phyloP scores from a whole-genome alignment of 2,888 invertebrate species.

The Stramonita haemastoma region DNA sequence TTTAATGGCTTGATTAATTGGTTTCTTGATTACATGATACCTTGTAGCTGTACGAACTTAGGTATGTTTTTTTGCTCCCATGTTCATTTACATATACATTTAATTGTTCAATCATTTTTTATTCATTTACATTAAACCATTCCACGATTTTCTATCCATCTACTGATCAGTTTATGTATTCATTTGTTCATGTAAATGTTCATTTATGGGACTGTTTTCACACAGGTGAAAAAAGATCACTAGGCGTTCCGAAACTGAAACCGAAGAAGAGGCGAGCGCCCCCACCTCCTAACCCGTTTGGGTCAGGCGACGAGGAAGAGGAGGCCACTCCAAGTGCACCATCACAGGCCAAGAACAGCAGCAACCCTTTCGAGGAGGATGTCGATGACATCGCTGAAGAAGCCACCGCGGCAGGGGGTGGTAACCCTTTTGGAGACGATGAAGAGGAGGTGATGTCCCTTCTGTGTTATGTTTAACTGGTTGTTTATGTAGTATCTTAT shows the following conservation, averaged over 20 bases:
- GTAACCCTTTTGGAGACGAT: constrained; percentile 44
- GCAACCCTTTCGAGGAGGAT: constrained; percentile 55
- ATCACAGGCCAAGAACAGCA: constrained; percentile 21
- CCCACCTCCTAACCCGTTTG: constrained; percentile 62
- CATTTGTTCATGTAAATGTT: background rate
- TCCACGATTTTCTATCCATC: background rate
- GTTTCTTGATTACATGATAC: background rate
- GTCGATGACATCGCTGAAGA: constrained; percentile 14
- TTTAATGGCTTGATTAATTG: background rate
- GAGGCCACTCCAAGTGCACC: constrained; percentile 32
- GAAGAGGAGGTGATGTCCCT: constrained; percentile 13
- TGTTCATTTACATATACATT: background rate
- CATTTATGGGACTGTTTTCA: background rate
- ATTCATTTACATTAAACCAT: too few relatives aligned
- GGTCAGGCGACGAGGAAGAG: constrained; percentile 58
- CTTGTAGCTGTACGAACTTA: background rate
- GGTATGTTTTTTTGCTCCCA: background rate
- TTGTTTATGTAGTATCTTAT: background rate
- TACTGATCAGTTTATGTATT: background rate
- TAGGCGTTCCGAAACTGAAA: constrained; percentile 37
- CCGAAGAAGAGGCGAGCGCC: constrained; percentile 32
- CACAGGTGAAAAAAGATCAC: constrained; percentile 15
- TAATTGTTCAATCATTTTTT: background rate
- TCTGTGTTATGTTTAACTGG: background rate
- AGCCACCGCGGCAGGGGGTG: background rate